Evolutionary conservation across 2,797 vertebrate species (phyloP), one percentile per base, ranked within the genome.

Genomic region (Otus scops): DNA sequence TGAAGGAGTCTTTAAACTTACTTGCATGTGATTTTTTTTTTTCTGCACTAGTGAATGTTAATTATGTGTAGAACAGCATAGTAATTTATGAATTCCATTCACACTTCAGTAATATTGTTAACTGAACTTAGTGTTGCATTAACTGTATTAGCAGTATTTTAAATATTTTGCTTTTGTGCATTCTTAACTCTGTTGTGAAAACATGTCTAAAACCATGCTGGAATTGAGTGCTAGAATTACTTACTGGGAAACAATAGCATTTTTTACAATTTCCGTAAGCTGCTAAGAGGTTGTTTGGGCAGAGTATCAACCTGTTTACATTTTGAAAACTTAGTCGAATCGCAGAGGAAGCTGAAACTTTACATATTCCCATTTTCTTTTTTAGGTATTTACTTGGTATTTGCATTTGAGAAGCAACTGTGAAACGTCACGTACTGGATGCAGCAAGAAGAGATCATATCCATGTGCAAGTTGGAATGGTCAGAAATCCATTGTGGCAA

Each of bases 381-480:
- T 92, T 38, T 93, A 99, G 99, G 99, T 97, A 98, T 99, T 97
- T 99, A 99, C 97, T 97, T 99, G 98, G 98, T 99, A 83, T 99
- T 99, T 97, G 99, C 99, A 53, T 99, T 99, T 92, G 99, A 99
- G 98, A 99, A 99, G 96, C 98, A 98, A 91, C 95, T 77, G 23
- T 98, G 96, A 98, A 92, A 93, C 60, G 88, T 88, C 60, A 73
- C 6, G 0, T 67, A 20, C 23, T 47, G 11, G n/a, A 63, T 85
- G 45, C 78, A 87, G 50, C 74, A 80, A 86, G 88, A 92, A 84
- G 74, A 88, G 82, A 91, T 93, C 85, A 51, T 67, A 74, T 91
- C 94, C 94, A 54, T 61, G 13, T 43, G 51, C 89, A 93, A 90
- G 75, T 71, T 93, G 94, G 91, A 91, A 60, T 89, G 88, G 70